These are phyloP conservation scores for Lytechinus pictus DNA, from an alignment of 35 echinoderm and acorn worm genomes.

Conservation along the genomic window DNA sequence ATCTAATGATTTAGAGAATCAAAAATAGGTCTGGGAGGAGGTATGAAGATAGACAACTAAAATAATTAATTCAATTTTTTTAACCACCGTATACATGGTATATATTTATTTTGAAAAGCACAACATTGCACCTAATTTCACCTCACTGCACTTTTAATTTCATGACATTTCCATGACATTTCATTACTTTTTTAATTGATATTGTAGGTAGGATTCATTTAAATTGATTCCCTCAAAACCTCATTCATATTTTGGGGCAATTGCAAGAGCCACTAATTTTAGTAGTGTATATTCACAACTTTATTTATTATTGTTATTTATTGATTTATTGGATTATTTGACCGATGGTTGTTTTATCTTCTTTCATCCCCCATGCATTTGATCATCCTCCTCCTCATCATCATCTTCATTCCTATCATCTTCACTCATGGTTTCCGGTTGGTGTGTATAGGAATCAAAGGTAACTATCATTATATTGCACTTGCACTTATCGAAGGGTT, in stretches of 20 bases:
- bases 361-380: slow-evolving; percentile 20
- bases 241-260: not conserved
- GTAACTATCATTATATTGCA: slow-evolving; percentile 51
- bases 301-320: slow-evolving; percentile 17
- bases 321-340: slow-evolving; percentile 29
- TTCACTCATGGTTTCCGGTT: slow-evolving; percentile 23
- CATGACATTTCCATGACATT: not conserved
- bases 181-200: not conserved
- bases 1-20: too few relatives aligned
- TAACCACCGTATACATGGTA: too few relatives aligned
- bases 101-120: not conserved
- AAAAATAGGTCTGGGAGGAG: too few relatives aligned
- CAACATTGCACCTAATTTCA: not conserved
- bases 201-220: not conserved
- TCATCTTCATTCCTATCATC: slow-evolving; percentile 27
- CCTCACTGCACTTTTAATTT: not conserved
- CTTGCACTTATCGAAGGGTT: not conserved
- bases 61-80: too few relatives aligned
- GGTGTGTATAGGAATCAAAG: slow-evolving; percentile 35
- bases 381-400: slow-evolving; percentile 32
- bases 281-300: not conserved
- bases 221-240: not conserved
- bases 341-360: slow-evolving; percentile 31
- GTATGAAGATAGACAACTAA: too few relatives aligned
- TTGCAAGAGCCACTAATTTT: not conserved